Conservation (phyloP, 2,888 invertebrate genomes). For the Amaurobius ferox region DNA sequence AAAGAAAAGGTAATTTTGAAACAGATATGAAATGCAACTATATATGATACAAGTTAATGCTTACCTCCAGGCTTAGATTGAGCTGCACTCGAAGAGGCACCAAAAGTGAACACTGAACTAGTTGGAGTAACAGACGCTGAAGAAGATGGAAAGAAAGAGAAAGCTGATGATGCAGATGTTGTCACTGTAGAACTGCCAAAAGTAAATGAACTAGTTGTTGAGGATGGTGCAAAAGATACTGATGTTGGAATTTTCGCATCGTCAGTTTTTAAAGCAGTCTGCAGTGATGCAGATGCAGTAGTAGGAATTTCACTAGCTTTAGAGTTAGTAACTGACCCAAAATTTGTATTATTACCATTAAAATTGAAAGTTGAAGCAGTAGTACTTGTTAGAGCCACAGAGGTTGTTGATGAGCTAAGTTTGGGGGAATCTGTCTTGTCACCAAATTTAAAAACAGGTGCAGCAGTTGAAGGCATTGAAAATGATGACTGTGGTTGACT, state of each 20-base stretch:
- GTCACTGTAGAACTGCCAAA: conserved; percentile 19
- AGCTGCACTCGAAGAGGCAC: conserved; percentile 25
- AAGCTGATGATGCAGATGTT: conserved; percentile 21
- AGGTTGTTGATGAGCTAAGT: neutral
- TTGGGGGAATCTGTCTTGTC: conserved; percentile 18
- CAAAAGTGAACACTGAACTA: conserved; percentile 30
- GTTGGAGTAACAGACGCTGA: conserved; percentile 9
- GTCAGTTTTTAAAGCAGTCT: neutral
- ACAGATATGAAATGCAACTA: too few relatives aligned
- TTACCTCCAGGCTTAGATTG: conserved; percentile 47
- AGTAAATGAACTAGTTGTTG: conserved; percentile 34
- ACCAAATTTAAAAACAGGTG: conserved; percentile 25
- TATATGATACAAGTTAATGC: too few relatives aligned
- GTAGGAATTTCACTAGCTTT: neutral
- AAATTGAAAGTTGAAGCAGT: conserved; percentile 13
- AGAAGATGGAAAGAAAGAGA: conserved; percentile 31
- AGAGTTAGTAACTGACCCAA: neutral
- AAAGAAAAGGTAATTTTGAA: too few relatives aligned
- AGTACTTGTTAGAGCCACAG: conserved; percentile 1
- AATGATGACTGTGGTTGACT: neutral
- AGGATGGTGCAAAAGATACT: neutral
- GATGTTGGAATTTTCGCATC: conserved; percentile 5
- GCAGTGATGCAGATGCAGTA: neutral
- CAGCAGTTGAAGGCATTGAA: neutral
- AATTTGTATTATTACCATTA: neutral